Evolutionary conservation across 1,140 invertebrate genomes (phyloP), one percentile per base, ranked within the genome.

Genomic region (Drosophila navojoa): DNA sequence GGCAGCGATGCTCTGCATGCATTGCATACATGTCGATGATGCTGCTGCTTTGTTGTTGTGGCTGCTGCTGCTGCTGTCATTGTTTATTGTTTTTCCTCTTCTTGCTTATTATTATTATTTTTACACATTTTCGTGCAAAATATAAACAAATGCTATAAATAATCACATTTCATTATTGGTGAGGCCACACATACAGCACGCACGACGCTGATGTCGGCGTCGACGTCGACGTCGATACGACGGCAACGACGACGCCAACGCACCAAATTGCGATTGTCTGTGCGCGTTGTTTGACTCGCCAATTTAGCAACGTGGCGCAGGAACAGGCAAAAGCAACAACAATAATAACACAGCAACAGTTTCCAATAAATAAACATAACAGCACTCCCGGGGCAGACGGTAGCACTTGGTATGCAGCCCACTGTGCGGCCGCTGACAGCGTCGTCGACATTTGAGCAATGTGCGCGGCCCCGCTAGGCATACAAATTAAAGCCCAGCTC

Each of bases 71-170:
- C 16, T 67, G 47, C 11, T 61, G 27, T 50, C n/a, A 44, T 71
- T 57, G 42, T 32, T 53, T 50, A 25, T 58, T 53, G 10, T 66
- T 64, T 38, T 35, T 58, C 19, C 66, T 50, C 29, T 19, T 61
- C 52, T 13, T 32, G 6, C 32, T 32, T 63, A 44, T 54, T 59
- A 55, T 75, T 70, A 55, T 75, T 63, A 53, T 50, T 73, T 69
- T 55, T 50, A 59, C 59, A 82, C 73, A 52, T 75, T 68, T 55
- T 76, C 71, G 62, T 87, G 82, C 79, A 82, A 79, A 82, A 81
- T 87, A 89, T 89, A 87, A 87, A 87, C 82, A 87, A 87, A 89
- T 82, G 79, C 82, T 87, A 87, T 89, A 89, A 87, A 87, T 89
- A 89, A 68, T 50, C 54, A 63, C 58, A 49, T 64, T 74, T 74